Evolutionary conservation across 92 coral and sea anemone genomes (phyloP), one percentile per base, ranked within the genome.

Genomic region (Palythoa grandiflora): DNA sequence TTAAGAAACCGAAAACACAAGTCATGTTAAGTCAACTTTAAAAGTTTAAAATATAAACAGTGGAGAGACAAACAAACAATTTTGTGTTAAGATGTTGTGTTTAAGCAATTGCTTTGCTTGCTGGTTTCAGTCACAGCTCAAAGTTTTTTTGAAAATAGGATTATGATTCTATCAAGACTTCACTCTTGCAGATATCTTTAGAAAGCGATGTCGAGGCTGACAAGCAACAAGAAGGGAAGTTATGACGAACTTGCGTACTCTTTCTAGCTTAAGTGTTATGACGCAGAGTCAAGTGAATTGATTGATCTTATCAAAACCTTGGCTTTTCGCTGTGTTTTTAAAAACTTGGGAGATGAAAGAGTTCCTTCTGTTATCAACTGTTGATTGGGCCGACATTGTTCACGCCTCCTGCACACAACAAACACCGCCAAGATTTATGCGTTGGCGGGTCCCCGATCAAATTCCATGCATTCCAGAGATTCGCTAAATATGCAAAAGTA

Each of bases 401-500:
- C 86, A 65, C 75, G 38, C 75, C 44, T 28, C 61, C 8, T 0
- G 52, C 61, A 63, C 75, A 81, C 57, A 37, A 21, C 75, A 47
- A 16, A 68, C 39, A 47, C 14, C 79, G 35, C 14, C 54, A n/a
- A 21, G 55, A 15, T 3, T 36, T 3, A 50, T 19, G 86, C 88
- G 50, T 73, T 84, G 80, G 80, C 80, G 80, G 70, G 7, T 50
- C 11, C 65, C 61, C 15, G 53, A 35, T 14, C 78, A 90, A 77
- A 83, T 91, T 88, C 77, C 86, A 51, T 16, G 36, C 93, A 91
- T 91, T 88, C 93, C 83, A 59, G 11, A 36, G 79, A 88, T 88
- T 63, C 59, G 59, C 60, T 66, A 75, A 77, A 71, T 88, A 75
- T 75, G 74, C 83, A 55, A 61, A 60, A 48, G 61, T 77, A 89